These are phyloP conservation scores for Saxidomus purpurata DNA, from an alignment of 1,140 invertebrate genomes.

Conservation along the genomic window DNA sequence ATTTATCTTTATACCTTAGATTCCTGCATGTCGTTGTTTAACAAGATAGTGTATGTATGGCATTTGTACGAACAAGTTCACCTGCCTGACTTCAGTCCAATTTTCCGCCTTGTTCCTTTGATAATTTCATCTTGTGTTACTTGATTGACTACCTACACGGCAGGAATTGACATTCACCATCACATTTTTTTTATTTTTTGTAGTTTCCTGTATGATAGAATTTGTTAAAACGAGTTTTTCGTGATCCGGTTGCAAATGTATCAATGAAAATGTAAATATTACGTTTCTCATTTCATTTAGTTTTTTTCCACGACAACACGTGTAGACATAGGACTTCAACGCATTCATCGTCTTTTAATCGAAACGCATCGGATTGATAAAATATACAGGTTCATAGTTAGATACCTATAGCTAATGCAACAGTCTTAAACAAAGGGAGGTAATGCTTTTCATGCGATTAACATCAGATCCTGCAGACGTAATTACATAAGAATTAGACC, in stretches of 20 bases:
- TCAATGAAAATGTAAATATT: too few species aligned
- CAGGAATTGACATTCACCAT: neutral
- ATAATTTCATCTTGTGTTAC: neutral
- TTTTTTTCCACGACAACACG: too few species aligned
- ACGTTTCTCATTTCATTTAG: too few species aligned
- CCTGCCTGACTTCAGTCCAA: neutral
- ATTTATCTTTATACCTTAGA: slow-evolving; percentile 1
- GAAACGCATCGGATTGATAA: too few species aligned
- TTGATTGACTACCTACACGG: slow-evolving; percentile 27
- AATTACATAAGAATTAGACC: slow-evolving; percentile 11
- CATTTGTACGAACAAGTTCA: slow-evolving; percentile 33
- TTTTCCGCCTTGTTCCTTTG: slow-evolving; percentile 29
- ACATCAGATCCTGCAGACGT: neutral
- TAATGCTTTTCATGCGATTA: neutral
- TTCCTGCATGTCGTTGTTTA: neutral
- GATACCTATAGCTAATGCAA: too few species aligned
- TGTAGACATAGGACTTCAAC: too few species aligned
- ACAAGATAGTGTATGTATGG: slow-evolving; percentile 4
- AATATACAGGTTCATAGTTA: too few species aligned
- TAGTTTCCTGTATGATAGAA: neutral
- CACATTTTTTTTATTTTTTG: neutral
- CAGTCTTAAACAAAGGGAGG: slow-evolving; percentile 1
- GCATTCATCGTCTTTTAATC: too few species aligned
- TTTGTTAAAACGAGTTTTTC: slow-evolving; percentile 1
- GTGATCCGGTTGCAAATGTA: neutral